Base-by-base conservation (phyloP, 2,113 vertebrate genomes). In the Leptosomus discolor region DNA sequence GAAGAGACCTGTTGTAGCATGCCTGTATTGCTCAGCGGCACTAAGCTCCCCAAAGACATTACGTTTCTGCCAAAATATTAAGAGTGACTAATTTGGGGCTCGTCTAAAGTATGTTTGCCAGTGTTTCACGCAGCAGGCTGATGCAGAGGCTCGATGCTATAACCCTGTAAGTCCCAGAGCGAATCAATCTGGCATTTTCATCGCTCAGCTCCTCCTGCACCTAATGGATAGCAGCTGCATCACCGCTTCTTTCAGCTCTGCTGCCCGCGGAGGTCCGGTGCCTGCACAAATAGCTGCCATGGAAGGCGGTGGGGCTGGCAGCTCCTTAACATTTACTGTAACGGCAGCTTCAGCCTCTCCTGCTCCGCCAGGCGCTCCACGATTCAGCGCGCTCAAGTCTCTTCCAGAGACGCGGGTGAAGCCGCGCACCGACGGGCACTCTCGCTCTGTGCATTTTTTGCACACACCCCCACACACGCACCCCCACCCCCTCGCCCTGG, bases 91-190 rank as follows among this genome's bases (percentile, higher is more conserved):
- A 67, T 51, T 41, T 36, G 60, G 46, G 63, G 29, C n/a, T 56
- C 2, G 1, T 39, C 67, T 84, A 6, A 85, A 86, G 70, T 3
- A 53, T 0, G 1, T 6, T 9, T 27, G 12, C 9, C 51, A 48
- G 58, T 6, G 34, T 36, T 32, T 70, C 71, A 36, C 26, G 11
- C n/a, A 12, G 34, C 7, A 56, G 29, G 5, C 46, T 17, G 56
- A 80, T 24, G n/a, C 53, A 68, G 48, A 51, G 12, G 29, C 57
- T 63, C 4, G 2, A 14, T 46, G 43, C 54, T 36, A 63, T 32
- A 37, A 11, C 22, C 1, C 0, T 14, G 37, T 16, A 50, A 67
- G 34, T 21, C 34, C 34, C 36, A 12, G 23, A 45, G 68, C 30
- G 75, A 58, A 70, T 21, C 30, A 45, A 4, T 7, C 27, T 11